Base-by-base conservation (phyloP, 2,113 vertebrate species). In the Trogon surrucura region DNA sequence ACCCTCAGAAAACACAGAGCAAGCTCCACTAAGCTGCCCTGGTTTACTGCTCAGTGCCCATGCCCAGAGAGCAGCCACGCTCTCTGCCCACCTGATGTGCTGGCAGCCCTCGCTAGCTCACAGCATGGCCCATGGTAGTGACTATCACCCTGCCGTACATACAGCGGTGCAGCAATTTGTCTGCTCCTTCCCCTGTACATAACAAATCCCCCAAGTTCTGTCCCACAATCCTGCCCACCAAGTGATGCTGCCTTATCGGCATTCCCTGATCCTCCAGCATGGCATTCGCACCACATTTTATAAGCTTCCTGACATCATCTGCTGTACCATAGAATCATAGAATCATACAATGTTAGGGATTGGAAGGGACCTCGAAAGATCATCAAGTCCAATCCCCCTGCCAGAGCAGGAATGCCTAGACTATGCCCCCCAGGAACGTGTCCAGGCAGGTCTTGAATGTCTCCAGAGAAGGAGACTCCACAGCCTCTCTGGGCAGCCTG, bases 1-100 rank as follows among this genome's bases (percentile, higher is more conserved):
- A 36, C 25, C 4, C 48, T 58, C 25, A 64, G 54, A 41, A 58
- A 86, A 58, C 5, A 6, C 16, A 67, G 41, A 87, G 38, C 36
- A 36, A 81, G 60, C 16, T 36, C 12, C n/a, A 50, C 34, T 41
- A 50, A 20, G 27, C 34, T 62, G 54, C 44, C 36, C 0, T 1
- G 7, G 6, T 57, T 67, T 92, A 44, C 41, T 20, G 11, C n/a
- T 47, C 41, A 45, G 54, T 2, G 2, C n/a, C 30, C 1, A 0
- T 15, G 7, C 16, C 36, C 60, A 53, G 80, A 26, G 5, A n/a
- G 50, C 7, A 5, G 45, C 47, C 0, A 0, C 27, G 50, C 11
- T 48, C 34, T 50, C 50, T 70, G 56, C 50, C 16, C 2, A 1
- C 19, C 78, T 1, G 3, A 26, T 0, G 2, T 6, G 4, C 26